Percentiles rank a stretch among this genome's conserved stretches.
These are phyloP conservation scores for Erynnis tages DNA, from an alignment of 2,888 invertebrate species.

Conservation along the genomic window DNA sequence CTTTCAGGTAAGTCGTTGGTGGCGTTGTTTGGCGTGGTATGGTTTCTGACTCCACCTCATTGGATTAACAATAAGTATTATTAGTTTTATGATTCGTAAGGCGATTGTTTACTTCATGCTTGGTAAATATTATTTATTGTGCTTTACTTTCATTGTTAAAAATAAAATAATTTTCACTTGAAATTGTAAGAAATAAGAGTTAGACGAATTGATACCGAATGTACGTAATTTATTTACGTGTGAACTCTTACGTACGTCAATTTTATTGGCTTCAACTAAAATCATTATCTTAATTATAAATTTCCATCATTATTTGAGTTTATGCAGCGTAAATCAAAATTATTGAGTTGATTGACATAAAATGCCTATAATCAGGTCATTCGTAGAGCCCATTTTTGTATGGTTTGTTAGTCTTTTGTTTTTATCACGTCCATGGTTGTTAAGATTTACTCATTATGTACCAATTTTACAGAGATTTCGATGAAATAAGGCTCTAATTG, in stretches of 20 bases:
- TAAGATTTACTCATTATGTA: constrained; percentile 18
- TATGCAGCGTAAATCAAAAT: constrained; percentile 8
- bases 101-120: no score
- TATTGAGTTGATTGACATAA: constrained; percentile 16
- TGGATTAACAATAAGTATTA: not conserved
- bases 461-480: constrained; percentile 24
- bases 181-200: no score
- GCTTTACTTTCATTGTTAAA: no score
- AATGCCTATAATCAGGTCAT: constrained; percentile 16
- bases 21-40: not conserved
- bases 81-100: not conserved
- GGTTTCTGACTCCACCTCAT: not conserved
- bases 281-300: no score
- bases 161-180: no score
- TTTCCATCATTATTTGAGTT: constrained; percentile 3
- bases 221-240: no score
- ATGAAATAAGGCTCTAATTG: constrained; percentile 26
- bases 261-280: no score
- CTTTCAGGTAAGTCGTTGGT: constrained; percentile 39
- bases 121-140: no score
- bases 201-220: no score
- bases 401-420: constrained; percentile 15
- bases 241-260: no score
- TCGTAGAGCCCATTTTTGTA: constrained; percentile 10
- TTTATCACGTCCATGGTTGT: constrained; percentile 16